Percentiles rank a stretch among this genome's conserved stretches.
These are phyloP conservation scores for Ichneumoninae sp. DNA, from an alignment of 2,888 invertebrate species.

Conservation along the genomic window DNA sequence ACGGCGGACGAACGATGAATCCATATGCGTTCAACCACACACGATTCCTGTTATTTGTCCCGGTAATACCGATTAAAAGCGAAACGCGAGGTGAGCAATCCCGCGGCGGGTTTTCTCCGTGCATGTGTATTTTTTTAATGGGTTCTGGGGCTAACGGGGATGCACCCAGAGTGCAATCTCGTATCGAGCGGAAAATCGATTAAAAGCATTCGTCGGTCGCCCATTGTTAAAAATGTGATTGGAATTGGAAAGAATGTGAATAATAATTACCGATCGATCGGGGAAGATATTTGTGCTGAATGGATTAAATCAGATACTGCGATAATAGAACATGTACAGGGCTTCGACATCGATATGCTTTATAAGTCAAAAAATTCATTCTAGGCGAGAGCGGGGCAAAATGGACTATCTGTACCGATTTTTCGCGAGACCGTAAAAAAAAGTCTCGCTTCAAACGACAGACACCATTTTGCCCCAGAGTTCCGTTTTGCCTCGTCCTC, in stretches of 20 bases:
- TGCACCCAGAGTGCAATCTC: not conserved
- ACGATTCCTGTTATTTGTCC: slow-evolving; percentile 84
- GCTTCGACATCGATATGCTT: not conserved
- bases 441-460: not conserved
- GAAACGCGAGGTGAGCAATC: not conserved
- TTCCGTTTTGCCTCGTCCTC: not conserved
- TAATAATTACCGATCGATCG: not conserved
- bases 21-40: slow-evolving; percentile 80
- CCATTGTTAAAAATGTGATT: slow-evolving; percentile 1
- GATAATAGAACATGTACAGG: not conserved
- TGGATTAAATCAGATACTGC: not conserved
- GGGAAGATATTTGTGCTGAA: not conserved
- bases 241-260: too few species aligned
- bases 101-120: not conserved
- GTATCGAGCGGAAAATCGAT: slow-evolving; percentile 6
- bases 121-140: slow-evolving; percentile 5
- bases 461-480: not conserved
- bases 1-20: slow-evolving; percentile 41
- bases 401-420: not conserved
- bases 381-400: not conserved
- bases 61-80: slow-evolving; percentile 68
- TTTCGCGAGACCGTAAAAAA: not conserved
- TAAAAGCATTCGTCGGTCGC: not conserved
- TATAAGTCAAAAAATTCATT: not conserved
- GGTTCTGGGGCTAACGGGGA: slow-evolving; percentile 8